These are phyloP conservation scores for Pseudeuparius sepicola DNA, from an alignment of 2,888 invertebrate genomes.

Conservation along the genomic window DNA sequence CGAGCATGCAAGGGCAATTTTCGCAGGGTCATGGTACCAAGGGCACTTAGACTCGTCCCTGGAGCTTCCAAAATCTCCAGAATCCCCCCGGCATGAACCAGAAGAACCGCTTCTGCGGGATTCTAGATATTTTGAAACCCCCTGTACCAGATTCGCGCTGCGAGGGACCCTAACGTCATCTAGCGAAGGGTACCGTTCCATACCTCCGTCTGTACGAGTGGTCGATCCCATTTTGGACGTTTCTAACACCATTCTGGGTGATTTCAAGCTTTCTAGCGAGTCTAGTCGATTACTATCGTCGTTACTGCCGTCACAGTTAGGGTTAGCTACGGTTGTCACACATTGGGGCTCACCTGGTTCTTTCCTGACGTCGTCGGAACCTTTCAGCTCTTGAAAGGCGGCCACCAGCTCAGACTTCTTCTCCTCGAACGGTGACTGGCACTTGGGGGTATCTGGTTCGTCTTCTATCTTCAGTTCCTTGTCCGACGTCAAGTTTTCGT, in stretches of 20 bases:
- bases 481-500: slow-evolving; percentile 34
- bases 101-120: too few relatives aligned
- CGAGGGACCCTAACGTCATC: too few relatives aligned
- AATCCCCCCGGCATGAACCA: too few relatives aligned
- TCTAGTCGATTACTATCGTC: slow-evolving; percentile 19
- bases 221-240: slow-evolving; percentile 23
- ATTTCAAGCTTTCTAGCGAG: slow-evolving; percentile 32
- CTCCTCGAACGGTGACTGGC: slow-evolving; percentile 31
- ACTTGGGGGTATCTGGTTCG: slow-evolving; percentile 18
- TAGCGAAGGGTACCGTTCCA: too few relatives aligned
- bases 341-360: slow-evolving; percentile 34
- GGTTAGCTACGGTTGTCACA: slow-evolving; percentile 24
- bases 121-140: too few relatives aligned
- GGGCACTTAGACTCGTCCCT: slow-evolving; percentile 22
- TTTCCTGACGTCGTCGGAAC: slow-evolving; percentile 21
- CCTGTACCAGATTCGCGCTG: too few relatives aligned
- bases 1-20: slow-evolving; percentile 66
- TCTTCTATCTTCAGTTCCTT: slow-evolving; percentile 25
- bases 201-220: slow-evolving; percentile 4
- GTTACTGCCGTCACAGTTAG: slow-evolving; percentile 12
- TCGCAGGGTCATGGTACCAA: slow-evolving; percentile 53
- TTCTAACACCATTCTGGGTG: slow-evolving; percentile 35
- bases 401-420: slow-evolving; percentile 34
- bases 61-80: too few relatives aligned
- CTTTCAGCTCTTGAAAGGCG: slow-evolving; percentile 34